Conservation (phyloP, 2,797 vertebrate genomes). For the Pantherophis vulpinus region DNA sequence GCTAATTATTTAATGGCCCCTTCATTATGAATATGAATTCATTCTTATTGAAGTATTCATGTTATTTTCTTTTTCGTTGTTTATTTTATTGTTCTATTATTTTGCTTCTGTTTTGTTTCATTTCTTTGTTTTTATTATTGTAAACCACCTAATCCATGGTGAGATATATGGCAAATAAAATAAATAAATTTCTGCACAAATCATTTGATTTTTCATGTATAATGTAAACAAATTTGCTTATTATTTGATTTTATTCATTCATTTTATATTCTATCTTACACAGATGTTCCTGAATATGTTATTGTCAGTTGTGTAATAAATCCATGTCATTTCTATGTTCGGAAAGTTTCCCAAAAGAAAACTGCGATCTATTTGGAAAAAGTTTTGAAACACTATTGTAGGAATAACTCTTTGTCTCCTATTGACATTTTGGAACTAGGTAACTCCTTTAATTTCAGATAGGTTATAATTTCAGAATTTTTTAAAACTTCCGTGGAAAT, state of each 20-base stretch:
- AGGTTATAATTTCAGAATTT: background rate
- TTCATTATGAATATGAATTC: background rate
- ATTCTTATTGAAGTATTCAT: background rate
- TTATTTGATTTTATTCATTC: background rate
- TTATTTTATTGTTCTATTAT: background rate
- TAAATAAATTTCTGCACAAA: background rate
- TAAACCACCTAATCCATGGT: background rate
- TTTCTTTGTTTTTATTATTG: background rate
- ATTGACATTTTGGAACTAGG: conserved; percentile 71
- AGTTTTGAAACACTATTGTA: conserved; percentile 64
- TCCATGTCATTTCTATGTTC: conserved; percentile 76
- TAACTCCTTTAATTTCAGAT: conserved; percentile 54
- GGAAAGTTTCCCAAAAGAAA: conserved; percentile 68
- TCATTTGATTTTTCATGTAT: background rate
- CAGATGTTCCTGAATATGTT: conserved; percentile 69
- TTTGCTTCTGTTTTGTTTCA: background rate
- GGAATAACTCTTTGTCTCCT: conserved; percentile 41
- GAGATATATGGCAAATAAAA: background rate
- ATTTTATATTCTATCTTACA: conserved; percentile 10
- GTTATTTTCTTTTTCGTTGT: background rate
- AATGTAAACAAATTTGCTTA: background rate
- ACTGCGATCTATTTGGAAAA: conserved; percentile 62
- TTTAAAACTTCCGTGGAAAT: background rate
- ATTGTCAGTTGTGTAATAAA: conserved; percentile 72
- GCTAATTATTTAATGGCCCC: background rate